Conservation (phyloP, 2,888 invertebrate genomes). For the Cerceris ruficornis region DNA sequence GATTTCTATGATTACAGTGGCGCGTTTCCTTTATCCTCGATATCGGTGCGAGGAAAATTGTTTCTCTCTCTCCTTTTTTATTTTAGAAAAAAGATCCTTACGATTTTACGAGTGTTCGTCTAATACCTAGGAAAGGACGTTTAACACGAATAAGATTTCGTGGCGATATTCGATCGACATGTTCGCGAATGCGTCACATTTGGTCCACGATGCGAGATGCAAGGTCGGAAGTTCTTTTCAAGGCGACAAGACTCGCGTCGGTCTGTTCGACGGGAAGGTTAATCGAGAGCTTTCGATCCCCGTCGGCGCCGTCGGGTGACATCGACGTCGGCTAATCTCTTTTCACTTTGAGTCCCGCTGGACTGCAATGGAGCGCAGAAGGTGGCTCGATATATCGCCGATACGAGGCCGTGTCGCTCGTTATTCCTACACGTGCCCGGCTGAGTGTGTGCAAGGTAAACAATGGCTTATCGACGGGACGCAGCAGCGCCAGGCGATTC, state of each 20-base stretch:
- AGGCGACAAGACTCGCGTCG: background rate
- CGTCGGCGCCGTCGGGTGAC: background rate
- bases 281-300: background rate
- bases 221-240: background rate
- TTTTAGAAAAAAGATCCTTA: too few species aligned
- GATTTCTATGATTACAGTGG: too few species aligned
- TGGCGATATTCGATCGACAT: too few species aligned
- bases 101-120: too few species aligned
- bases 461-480: conserved; percentile 63
- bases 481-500: conserved; percentile 42
- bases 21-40: too few species aligned
- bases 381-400: conserved; percentile 3
- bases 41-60: too few species aligned
- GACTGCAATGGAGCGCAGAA: background rate
- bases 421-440: conserved; percentile 47
- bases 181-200: background rate
- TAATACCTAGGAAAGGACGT: too few species aligned
- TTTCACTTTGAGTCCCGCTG: conserved; percentile 11
- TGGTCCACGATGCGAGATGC: background rate
- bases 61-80: too few species aligned
- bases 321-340: background rate
- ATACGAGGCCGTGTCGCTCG: conserved; percentile 13
- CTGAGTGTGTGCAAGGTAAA: conserved; percentile 49
- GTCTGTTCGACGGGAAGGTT: background rate
- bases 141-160: too few species aligned